These are phyloP conservation scores for Phengaris alcon DNA, from an alignment of 2,888 invertebrate genomes.

Conservation along the genomic window DNA sequence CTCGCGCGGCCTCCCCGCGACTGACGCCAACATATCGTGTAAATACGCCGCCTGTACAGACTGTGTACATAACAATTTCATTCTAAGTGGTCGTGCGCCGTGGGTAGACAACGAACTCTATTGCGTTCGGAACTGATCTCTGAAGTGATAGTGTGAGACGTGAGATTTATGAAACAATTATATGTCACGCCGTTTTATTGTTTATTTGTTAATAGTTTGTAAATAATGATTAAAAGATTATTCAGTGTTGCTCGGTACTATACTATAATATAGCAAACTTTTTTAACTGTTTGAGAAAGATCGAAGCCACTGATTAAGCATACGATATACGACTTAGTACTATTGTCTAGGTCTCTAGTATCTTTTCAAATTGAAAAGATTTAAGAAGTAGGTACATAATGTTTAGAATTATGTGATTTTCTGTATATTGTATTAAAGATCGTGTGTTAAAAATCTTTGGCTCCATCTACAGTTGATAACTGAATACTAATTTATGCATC, in stretches of 20 bases:
- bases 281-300: background rate
- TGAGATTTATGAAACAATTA: constrained; percentile 11
- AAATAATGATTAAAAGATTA: constrained; percentile 12
- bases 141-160: constrained; percentile 5
- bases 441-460: background rate
- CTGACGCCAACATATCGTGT: constrained; percentile 55
- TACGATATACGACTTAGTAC: background rate
- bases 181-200: constrained; percentile 24
- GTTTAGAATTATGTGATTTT: background rate
- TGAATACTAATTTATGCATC: background rate
- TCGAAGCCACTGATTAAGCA: background rate
- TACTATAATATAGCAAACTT: background rate
- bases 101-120: constrained; percentile 32
- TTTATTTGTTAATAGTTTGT: constrained; percentile 23
- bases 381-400: background rate
- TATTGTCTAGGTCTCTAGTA: background rate
- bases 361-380: constrained; percentile 15
- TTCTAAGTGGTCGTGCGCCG: constrained; percentile 36
- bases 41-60: constrained; percentile 43
- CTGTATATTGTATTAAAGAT: background rate
- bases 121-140: constrained; percentile 31
- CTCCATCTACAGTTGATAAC: background rate
- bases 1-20: constrained; percentile 61
- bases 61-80: constrained; percentile 39
- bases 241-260: constrained; percentile 19